Percentiles rank a stretch among this genome's conserved stretches.
These are phyloP conservation scores for Trogon melanurus DNA, from an alignment of 2,113 vertebrate genomes.

Conservation along the genomic window DNA sequence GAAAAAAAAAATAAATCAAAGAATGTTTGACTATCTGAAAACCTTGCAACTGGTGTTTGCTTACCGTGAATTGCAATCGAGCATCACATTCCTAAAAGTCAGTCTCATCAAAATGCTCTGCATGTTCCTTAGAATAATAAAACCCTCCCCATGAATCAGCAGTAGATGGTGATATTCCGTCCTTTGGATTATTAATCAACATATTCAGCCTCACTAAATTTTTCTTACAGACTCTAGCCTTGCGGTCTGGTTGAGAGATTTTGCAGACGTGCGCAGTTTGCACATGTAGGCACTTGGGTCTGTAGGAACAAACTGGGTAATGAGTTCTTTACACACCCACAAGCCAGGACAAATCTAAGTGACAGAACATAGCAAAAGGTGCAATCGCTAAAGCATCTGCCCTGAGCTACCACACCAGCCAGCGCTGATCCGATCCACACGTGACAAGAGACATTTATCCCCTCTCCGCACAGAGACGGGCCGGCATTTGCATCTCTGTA, in stretches of 20 bases:
- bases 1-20: constrained; percentile 65
- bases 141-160: not conserved
- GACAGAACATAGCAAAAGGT: not conserved
- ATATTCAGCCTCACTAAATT: not conserved
- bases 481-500: not conserved
- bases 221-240: not conserved
- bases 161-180: not conserved
- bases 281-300: not conserved
- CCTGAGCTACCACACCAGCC: not conserved
- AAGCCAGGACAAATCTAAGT: not conserved
- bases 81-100: constrained; percentile 24
- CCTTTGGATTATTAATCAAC: not conserved
- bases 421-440: not conserved
- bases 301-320: not conserved
- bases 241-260: not conserved
- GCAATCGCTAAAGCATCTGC: not conserved
- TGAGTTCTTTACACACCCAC: not conserved
- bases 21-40: constrained; percentile 55
- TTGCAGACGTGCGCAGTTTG: not conserved
- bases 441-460: not conserved
- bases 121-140: not conserved
- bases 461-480: not conserved
- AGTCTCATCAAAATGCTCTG: not conserved
- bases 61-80: constrained; percentile 51
- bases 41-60: constrained; percentile 49